These are phyloP conservation scores for Zoanthus sociatus DNA, from an alignment of 92 coral and sea anemone genomes.

Conservation along the genomic window DNA sequence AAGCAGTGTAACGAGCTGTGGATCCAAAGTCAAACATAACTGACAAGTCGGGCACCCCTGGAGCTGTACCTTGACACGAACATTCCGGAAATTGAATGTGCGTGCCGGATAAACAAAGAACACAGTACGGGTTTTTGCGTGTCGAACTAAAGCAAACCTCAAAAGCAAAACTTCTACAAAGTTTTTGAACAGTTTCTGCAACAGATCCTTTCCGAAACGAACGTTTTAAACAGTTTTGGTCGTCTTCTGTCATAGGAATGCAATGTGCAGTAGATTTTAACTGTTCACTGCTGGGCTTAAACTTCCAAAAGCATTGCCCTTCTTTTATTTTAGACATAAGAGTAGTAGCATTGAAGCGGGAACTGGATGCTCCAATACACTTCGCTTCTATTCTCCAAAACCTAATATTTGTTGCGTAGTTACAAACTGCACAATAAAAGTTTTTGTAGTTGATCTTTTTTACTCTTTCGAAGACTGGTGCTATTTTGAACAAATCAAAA, in stretches of 20 bases:
- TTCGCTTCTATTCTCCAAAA: slow-evolving; percentile 17
- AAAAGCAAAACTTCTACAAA: background rate
- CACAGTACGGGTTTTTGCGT: slow-evolving; percentile 6
- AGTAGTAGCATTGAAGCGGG: background rate
- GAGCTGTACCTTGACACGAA: background rate
- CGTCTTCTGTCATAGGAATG: background rate
- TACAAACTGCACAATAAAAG: background rate
- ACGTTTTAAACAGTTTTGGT: background rate
- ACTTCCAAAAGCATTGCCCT: background rate
- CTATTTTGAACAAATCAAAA: slow-evolving; percentile 7
- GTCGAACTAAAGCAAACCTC: background rate
- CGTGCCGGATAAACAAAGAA: background rate
- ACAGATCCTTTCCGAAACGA: background rate
- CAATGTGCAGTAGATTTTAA: background rate
- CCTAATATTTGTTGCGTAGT: background rate
- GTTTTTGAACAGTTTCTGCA: slow-evolving; percentile 3
- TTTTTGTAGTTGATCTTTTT: background rate
- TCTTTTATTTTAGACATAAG: background rate
- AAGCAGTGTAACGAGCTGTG: background rate
- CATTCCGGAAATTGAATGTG: background rate
- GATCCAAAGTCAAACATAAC: slow-evolving; percentile 19
- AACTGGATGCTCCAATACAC: background rate
- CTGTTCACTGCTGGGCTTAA: background rate
- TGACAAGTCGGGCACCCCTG: background rate
- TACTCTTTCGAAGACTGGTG: background rate